Base-by-base conservation (phyloP, 1,140 invertebrate genomes). In the Drosophila obscura region DNA sequence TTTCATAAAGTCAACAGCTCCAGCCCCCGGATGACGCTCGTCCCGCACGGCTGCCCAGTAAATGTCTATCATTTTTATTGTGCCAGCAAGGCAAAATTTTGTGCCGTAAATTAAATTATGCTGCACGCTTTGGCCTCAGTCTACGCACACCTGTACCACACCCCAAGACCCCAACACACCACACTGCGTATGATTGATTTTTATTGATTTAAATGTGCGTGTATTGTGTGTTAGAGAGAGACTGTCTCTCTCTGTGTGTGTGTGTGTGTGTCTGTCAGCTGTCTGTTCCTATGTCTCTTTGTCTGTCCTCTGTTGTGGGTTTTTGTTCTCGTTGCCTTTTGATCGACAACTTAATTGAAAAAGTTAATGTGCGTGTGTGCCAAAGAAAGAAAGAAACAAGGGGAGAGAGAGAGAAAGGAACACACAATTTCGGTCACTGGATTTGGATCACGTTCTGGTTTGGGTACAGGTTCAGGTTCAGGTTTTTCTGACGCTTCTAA, bases 261-360 rank as follows among this genome's bases (percentile, higher is more conserved):
- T 48, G 16, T 24, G 15, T 22, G 43, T 4, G 39, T 45, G 49
- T 59, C 46, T 53, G 11, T 13, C 13, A 39, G 35, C 63, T 68
- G 50, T 57, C 44, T 53, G 43, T 19, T 8, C 19, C 28, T 59
- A 16, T 39, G 31, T 35, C 5, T 11, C 31, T 28, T 2, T 9
- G 31, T 35, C 31, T 35, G 31, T 35, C 2, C 8, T 5, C 9
- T 35, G 35, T 39, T 39, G 26, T 53, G 11, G 56, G 39, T 31
- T 41, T 73, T 59, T 52, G 15, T 16, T 45, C 26, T 48, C 59
- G 64, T 44, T 50, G 49, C 55, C 71, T 64, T 76, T 81, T 87
- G 82, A 85, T 85, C 62, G 82, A 83, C 83, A 72, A 64, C 79
- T 88, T 87, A 87, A 88, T 88, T 88, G 78, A 87, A 76, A 87